Evolutionary conservation across 2,113 vertebrate genomes (phyloP).

Genomic region (Lycaon pictus): DNA sequence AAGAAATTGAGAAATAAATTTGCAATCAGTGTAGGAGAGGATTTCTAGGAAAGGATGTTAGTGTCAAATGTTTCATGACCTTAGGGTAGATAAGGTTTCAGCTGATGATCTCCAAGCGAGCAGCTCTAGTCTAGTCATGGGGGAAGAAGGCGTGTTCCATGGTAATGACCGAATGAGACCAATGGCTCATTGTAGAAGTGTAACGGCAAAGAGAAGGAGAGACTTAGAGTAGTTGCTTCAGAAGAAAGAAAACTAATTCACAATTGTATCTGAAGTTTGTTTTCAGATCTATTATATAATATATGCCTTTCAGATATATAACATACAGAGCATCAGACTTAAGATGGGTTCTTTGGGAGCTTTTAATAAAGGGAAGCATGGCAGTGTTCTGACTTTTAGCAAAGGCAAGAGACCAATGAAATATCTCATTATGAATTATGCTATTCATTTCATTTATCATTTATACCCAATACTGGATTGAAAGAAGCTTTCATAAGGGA

Average conservation of each 20-base stretch:
- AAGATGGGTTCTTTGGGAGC: constrained; percentile 44
- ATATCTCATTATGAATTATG: constrained; percentile 34
- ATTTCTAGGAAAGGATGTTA: background rate
- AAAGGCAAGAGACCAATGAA: constrained; percentile 34
- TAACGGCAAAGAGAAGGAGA: background rate
- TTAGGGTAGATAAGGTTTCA: constrained; percentile 1
- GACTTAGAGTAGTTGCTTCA: background rate
- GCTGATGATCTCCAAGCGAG: background rate
- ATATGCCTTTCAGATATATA: constrained; percentile 43
- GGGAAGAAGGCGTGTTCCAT: background rate
- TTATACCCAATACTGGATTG: background rate
- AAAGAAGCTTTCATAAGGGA: constrained; percentile 67
- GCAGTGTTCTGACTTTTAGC: constrained; percentile 60
- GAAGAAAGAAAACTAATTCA: constrained; percentile 57
- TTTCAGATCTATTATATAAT: constrained; percentile 63
- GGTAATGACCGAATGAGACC: background rate
- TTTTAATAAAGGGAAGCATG: constrained; percentile 59
- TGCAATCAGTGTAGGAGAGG: background rate
- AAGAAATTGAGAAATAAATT: background rate
- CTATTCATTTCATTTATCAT: constrained; percentile 65
- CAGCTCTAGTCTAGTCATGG: background rate
- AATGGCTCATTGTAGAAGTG: background rate
- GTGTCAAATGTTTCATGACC: background rate
- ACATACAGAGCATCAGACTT: background rate
- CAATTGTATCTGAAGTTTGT: constrained; percentile 64